Evolutionary conservation across 1,140 invertebrate genomes (phyloP), one percentile per base, ranked within the genome.

Genomic region (Asobara japonica): DNA sequence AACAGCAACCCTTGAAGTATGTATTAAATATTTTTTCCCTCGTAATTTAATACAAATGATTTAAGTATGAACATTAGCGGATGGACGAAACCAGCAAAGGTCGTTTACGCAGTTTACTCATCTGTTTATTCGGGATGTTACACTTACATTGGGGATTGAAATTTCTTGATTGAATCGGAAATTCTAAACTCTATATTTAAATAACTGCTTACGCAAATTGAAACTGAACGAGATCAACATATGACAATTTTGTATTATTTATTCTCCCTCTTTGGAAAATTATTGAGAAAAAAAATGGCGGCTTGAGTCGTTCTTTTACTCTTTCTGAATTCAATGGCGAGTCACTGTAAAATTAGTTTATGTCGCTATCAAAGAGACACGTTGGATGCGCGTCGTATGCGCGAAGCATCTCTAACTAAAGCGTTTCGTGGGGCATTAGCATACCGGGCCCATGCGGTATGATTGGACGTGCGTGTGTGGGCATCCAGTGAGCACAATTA

Each of bases 401-500:
- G 80, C 80, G 79, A 80, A 76, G 82, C 79, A 82, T 82, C 79
- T 16, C 80, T 78, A 82, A 82, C 81, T 77, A 83, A 83, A 81
- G 77, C 82, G 80, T 45, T n/a, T 82, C 76, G 83, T 86, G 83
- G 80, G 77, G 72, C 82, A 87, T 87, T 87, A 87, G 83, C 85
- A 87, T 87, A 87, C 84, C 78, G 80, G 83, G 77, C 79, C 74
- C 77, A 78, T 77, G 76, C 82, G 80, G 48, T 71, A 72, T 71
- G 72, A 69, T 72, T 72, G 72, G 69, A 70, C 72, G 77, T 78
- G 84, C 82, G 83, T 84, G 84, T 85, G 84, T 86, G 85, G 82
- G 85, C 84, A 86, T 78, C 76, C 81, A 85, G 83, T 84, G 85
- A 85, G 84, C 85, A 87, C 86, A 87, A 87, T 87, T 87, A 87